Evolutionary conservation across 2,113 vertebrate genomes (phyloP), one percentile per base, ranked within the genome.

Genomic region (Murina feae): DNA sequence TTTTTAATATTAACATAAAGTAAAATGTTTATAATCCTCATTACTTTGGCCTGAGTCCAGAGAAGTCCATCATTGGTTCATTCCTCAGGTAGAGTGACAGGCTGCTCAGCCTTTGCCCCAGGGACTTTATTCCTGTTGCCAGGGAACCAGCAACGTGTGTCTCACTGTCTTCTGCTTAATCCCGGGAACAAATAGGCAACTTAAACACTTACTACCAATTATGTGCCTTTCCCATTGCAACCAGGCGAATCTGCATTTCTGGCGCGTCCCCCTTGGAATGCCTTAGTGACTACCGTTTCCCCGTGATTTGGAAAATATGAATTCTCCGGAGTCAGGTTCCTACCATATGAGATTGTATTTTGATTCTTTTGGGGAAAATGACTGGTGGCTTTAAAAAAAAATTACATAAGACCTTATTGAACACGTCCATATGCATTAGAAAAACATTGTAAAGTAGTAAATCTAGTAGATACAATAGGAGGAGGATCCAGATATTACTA

Each of bases 291-390:
- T 60, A 4, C 21, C 51, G 0, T 63, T 90, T 35, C 68, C 44
- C 28, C 3, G 1, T 35, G n/a, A 75, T 49, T 63, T 20, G 58
- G 66, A 89, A 92, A 79, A n/a, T 78, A 66, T 25, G 90, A 55
- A 35, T 96, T 91, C 80, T 86, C 39, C 42, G 30, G 84, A 74
- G n/a, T 72, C n/a, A 86, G n/a, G 1, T 47, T 89, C 94, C 42
- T 35, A 76, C n/a, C 49, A 5, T 69, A 83, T 68, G 75, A 75
- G 32, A 71, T 47, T 49, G 30, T 78, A 13, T 94, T 87, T 87
- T 74, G 65, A 37, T 63, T 90, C 44, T 91, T 95, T 94, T 91
- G 47, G 53, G 49, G 75, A 78, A 78, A 92, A 80, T 89, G 25
- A 84, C 23, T 79, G 49, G n/a, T 86, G 11, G 63, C 89, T 96